Conservation (phyloP, 2,113 vertebrate species). For the Cyanoderma ruficeps region DNA sequence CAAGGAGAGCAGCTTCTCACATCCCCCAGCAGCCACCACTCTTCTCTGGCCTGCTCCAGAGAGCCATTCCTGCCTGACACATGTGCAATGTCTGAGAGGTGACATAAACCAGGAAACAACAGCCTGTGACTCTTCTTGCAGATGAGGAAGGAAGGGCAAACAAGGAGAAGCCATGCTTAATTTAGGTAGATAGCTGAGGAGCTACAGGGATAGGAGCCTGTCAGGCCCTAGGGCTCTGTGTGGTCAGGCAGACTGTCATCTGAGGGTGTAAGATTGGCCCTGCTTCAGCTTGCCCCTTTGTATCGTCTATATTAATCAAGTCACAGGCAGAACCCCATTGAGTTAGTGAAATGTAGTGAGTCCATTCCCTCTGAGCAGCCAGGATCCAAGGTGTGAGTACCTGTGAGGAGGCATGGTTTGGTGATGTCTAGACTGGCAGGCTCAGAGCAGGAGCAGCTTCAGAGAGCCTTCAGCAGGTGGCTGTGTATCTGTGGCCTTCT, state of each 20-base stretch:
- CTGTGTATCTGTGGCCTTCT: neutral
- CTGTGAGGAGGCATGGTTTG: neutral
- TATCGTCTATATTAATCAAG: neutral
- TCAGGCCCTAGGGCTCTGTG: neutral
- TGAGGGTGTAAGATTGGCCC: neutral
- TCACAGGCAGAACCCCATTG: neutral
- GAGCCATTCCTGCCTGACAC: neutral
- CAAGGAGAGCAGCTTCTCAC: fast-evolving
- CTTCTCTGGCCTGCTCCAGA: neutral
- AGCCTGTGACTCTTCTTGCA: fast-evolving
- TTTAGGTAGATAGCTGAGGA: neutral
- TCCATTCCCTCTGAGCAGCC: neutral
- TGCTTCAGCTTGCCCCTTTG: neutral
- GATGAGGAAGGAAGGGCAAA: neutral
- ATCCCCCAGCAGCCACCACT: fast-evolving
- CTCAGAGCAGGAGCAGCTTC: neutral
- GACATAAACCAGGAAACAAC: fast-evolving
- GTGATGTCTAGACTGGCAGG: fast-evolving
- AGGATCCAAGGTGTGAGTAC: neutral
- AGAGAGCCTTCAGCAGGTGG: neutral
- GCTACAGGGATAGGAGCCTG: fast-evolving
- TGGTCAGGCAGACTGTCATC: neutral
- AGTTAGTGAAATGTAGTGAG: neutral
- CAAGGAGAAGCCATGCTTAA: neutral
- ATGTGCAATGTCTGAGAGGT: fast-evolving